phyloP scores from a whole-genome alignment of 2,888 invertebrate species.

The Orthonychiurus folsomi region DNA sequence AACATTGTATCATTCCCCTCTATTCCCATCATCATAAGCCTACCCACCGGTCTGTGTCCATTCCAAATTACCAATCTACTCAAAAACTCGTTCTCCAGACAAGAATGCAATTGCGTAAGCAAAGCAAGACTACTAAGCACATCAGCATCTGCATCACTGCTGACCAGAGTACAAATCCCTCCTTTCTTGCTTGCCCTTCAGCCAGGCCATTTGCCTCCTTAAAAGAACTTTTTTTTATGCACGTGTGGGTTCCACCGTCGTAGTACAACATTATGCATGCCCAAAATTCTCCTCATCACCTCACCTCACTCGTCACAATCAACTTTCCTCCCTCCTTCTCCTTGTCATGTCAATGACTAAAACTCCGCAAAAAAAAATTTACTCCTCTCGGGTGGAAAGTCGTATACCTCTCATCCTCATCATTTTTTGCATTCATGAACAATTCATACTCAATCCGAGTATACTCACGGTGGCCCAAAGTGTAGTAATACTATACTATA shows the following conservation, averaged over 20 bases:
- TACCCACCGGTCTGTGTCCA: too few relatives aligned
- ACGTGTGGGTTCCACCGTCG: not conserved
- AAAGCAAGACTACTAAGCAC: not conserved
- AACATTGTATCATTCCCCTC: too few relatives aligned
- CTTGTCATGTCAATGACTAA: not conserved
- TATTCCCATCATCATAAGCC: too few relatives aligned
- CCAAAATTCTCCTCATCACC: not conserved
- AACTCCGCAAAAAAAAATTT: too few relatives aligned
- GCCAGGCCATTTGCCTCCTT: constrained; percentile 15
- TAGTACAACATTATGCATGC: not conserved
- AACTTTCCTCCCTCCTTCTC: not conserved
- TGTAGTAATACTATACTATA: not conserved
- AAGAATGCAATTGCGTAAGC: constrained; percentile 8
- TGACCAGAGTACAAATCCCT: not conserved
- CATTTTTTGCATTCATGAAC: not conserved
- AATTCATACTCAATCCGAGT: not conserved
- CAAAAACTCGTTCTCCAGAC: too few relatives aligned
- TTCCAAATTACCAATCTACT: too few relatives aligned
- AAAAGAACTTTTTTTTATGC: not conserved
- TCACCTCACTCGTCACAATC: not conserved
- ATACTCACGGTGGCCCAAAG: not conserved
- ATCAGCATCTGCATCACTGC: not conserved
- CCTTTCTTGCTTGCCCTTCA: constrained; percentile 9
- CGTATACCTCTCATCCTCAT: not conserved
- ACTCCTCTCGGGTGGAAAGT: not conserved